A percentile compares a stretch with the other conserved stretches of the same genome.
These are phyloP conservation scores for Gobius niger DNA, from an alignment of 2,113 vertebrate genomes.

Conservation along the genomic window DNA sequence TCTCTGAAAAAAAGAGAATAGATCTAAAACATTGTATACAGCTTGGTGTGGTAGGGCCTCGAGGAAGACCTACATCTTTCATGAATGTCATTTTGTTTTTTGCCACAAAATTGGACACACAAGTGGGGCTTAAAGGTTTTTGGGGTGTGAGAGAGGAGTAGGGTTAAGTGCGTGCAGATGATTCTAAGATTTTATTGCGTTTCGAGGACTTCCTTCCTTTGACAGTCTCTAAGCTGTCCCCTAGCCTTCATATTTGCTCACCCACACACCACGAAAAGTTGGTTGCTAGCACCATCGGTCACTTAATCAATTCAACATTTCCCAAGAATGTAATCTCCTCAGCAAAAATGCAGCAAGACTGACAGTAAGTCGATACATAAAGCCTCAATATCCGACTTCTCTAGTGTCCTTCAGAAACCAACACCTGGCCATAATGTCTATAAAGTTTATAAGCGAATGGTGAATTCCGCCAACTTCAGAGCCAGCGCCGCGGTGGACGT, in stretches of 20 bases:
- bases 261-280: slow-evolving; percentile 11
- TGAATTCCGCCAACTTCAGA: background rate
- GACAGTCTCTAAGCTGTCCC: slow-evolving; percentile 10
- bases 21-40: no score
- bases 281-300: slow-evolving; percentile 16
- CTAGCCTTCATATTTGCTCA: background rate
- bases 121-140: no score
- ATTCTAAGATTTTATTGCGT: background rate
- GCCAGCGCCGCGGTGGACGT: background rate
- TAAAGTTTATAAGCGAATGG: background rate
- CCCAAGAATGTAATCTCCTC: background rate
- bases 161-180: background rate
- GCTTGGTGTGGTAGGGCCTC: no score
- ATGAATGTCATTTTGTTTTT: no score
- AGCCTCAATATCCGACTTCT: background rate
- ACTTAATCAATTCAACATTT: slow-evolving; percentile 21
- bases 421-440: slow-evolving; percentile 4
- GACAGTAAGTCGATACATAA: background rate
- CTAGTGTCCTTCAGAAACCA: background rate
- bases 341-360: background rate
- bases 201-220: background rate
- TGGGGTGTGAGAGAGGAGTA: background rate
- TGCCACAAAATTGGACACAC: no score
- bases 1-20: no score
- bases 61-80: no score